Evolutionary conservation across 1,140 invertebrate species (phyloP), one percentile per base, ranked within the genome.

Genomic region (Drosophila pseudoobscura): DNA sequence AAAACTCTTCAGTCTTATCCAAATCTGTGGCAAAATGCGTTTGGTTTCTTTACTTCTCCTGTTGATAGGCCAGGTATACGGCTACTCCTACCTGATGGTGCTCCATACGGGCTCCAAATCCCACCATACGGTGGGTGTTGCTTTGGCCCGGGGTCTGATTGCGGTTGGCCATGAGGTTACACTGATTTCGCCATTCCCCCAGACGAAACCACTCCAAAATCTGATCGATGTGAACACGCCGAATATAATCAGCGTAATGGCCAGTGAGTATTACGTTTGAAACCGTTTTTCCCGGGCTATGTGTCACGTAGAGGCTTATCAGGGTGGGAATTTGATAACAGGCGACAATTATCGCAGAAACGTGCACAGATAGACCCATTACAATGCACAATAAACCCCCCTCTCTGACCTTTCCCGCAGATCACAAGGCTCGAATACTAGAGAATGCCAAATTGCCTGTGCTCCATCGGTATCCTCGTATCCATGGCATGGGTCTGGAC

Each of bases 91-190:
- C 29, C 55, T 91, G n/a, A 92, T 92, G 13, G 56, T 94, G 2
- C 92, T 93, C 68, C 92, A 92, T 0, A 84, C 93, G 3, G 82
- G 91, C 5, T 87, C 88, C 0, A 92, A 92, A 66, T 95, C 94
- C 24, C 94, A 95, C 69, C 93, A 92, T 39, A 89, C 92, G 31
- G 90, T 94, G 41, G 93, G 93, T 6, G 91, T 93, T 1, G 87
- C 91, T 0, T 47, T 95, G 45, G 92, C 93, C 73, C 93, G 93
- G 55, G 93, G 91, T 2, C 63, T 95, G 7, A 92, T 92, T 0
- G 76, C 51, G 3, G 91, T 89, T 29, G 94, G 94, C 9, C 94
- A 95, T 72, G 87, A 93, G 8, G 91, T 95, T 1, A 93, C 94
- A 0, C 75, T 94, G 0, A 77, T 94, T 6, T 93, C 92, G 49